Evolutionary conservation across 2,797 vertebrate genomes (phyloP), one percentile per base, ranked within the genome.

Genomic region (Poecilia velifera): DNA sequence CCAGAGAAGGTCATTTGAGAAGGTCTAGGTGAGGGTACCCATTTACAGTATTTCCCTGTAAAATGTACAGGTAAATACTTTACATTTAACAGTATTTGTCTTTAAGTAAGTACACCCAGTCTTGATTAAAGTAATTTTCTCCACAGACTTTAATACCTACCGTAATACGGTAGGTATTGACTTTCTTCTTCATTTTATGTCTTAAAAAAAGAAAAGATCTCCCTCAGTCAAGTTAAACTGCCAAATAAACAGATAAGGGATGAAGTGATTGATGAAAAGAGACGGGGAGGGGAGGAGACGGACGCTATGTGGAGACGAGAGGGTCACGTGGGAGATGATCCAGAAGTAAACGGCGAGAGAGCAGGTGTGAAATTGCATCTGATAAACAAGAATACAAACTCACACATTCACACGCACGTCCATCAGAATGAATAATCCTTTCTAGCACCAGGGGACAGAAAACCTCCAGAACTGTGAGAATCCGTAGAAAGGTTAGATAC

Each of bases 311-410:
- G 28, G 70, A 76, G 79, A 86, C 59, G 39, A 1, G 49, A 68
- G 71, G 81, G 87, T 81, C 80, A 66, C 72, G 18, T 74, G 76
- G 72, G 78, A 59, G 73, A 45, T 76, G 84, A 91, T 78, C 91
- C 87, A 74, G 78, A 90, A 86, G 79, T 64, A 81, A 84, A 81
- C 75, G 78, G 79, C 39, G 18, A 47, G 80, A 83, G 79, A 74
- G 79, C 77, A 87, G 87, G 87, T 88, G 90, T 83, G 84, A 85
- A 79, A 57, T 16, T 49, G 74, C 62, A 34, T 57, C 66, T 46
- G 31, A 76, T 74, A 83, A 86, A 87, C 80, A 88, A 43, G 64
- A 68, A 79, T 10, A 76, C 16, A 70, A 72, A 77, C 59, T 78
- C 73, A 68, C 82, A 82, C 62, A 45, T 74, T 43, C 68, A 78